Conservation (phyloP, 1,140 invertebrate genomes). For the Drosophila micromelanica region DNA sequence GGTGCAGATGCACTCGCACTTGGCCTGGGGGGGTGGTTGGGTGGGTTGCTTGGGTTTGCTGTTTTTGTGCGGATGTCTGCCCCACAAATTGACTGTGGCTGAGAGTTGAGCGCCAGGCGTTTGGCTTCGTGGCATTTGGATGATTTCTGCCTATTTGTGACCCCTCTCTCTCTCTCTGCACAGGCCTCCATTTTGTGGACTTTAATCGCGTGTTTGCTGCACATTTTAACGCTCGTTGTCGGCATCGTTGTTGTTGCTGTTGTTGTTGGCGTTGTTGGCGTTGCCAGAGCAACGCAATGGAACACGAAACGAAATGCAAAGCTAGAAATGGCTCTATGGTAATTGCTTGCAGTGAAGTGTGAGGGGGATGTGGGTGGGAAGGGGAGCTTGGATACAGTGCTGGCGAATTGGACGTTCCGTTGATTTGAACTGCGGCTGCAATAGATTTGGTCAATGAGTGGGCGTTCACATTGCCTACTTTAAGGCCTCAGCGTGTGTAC, state of each 20-base stretch:
- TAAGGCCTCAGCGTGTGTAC: not conserved
- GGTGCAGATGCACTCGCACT: conserved; percentile 53
- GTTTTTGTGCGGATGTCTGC: not conserved
- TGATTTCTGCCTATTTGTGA: conserved; percentile 76
- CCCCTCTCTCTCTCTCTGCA: no score
- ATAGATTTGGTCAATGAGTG: conserved; percentile 12
- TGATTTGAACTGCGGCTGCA: conserved; percentile 26
- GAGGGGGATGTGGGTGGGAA: not conserved
- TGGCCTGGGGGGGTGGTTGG: no score
- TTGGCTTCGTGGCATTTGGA: conserved; percentile 76
- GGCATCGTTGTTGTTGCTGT: conserved; percentile 32
- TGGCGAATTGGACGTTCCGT: conserved; percentile 4
- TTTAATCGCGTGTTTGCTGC: conserved; percentile 75
- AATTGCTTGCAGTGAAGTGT: not conserved
- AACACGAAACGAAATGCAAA: conserved; percentile 49
- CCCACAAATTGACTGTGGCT: conserved; percentile 42
- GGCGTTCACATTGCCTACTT: conserved; percentile 15
- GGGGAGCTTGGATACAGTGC: no score
- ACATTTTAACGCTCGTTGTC: conserved; percentile 68
- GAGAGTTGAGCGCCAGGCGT: conserved; percentile 46
- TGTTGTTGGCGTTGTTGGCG: conserved; percentile 34
- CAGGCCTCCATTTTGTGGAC: conserved; percentile 40
- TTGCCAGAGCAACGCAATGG: conserved; percentile 61
- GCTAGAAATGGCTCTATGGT: not conserved
- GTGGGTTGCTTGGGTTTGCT: no score